Conservation (phyloP, 2,113 vertebrate species). For the Xiphias gladius region DNA sequence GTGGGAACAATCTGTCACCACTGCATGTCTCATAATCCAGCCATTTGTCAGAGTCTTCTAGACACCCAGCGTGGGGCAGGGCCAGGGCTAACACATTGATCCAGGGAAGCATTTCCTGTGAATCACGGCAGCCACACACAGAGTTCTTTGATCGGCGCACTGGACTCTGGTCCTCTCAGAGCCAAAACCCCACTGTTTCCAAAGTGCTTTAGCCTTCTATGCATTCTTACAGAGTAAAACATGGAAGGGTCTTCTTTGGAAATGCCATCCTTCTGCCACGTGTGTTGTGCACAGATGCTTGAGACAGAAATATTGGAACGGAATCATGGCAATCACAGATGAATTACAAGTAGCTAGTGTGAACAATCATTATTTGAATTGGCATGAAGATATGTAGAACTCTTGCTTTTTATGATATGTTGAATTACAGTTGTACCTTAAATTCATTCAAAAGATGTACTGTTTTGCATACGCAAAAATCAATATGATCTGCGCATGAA, state of each 20-base stretch:
- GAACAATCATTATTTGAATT: neutral
- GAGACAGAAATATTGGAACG: neutral
- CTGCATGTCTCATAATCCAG: slow-evolving; percentile 67
- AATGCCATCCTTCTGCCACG: slow-evolving; percentile 9
- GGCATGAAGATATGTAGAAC: neutral
- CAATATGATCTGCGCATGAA: too few relatives aligned
- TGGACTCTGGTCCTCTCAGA: slow-evolving; percentile 44
- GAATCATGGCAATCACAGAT: neutral
- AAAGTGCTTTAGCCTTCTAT: slow-evolving; percentile 36
- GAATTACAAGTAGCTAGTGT: neutral
- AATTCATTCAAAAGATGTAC: too few relatives aligned
- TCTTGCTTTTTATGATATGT: neutral
- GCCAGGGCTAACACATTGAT: slow-evolving; percentile 77
- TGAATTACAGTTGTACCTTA: neutral
- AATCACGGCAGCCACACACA: slow-evolving; percentile 64
- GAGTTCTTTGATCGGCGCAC: slow-evolving; percentile 54
- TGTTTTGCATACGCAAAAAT: too few relatives aligned
- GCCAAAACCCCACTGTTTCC: slow-evolving; percentile 60
- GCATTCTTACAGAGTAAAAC: slow-evolving; percentile 35
- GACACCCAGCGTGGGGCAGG: slow-evolving; percentile 68
- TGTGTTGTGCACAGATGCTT: slow-evolving; percentile 15
- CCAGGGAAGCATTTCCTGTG: slow-evolving; percentile 67
- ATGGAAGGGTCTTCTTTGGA: slow-evolving; percentile 13
- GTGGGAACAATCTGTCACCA: slow-evolving; percentile 57
- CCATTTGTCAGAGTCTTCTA: slow-evolving; percentile 73